Percentiles rank a stretch among this genome's conserved stretches.
Evolutionary conservation across 1,140 invertebrate species (phyloP).

Genomic region (Nylanderia fulva): DNA sequence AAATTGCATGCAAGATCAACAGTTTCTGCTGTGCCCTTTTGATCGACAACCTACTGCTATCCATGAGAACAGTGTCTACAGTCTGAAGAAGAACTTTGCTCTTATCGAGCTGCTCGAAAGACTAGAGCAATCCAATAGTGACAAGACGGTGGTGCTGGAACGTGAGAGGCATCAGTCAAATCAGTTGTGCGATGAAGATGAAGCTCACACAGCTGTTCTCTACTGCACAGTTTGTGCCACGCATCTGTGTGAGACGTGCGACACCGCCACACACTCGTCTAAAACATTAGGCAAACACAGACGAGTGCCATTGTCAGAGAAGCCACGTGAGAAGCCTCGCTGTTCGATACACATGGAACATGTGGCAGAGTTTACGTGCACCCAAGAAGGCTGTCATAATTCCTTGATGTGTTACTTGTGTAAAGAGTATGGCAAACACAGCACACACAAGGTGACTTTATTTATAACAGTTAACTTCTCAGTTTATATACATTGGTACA

Average conservation of each 20-base stretch:
- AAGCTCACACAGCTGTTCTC: slow-evolving; percentile 87
- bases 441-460: slow-evolving; percentile 86
- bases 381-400: slow-evolving; percentile 87
- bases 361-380: slow-evolving; percentile 88
- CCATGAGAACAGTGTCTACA: slow-evolving; percentile 87
- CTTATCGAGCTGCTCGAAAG: slow-evolving; percentile 88
- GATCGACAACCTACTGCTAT: slow-evolving; percentile 88
- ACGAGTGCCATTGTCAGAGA: slow-evolving; percentile 88
- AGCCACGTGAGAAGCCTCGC: slow-evolving; percentile 88
- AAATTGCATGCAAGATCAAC: slow-evolving; percentile 77
- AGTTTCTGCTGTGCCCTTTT: slow-evolving; percentile 87
- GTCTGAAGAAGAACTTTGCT: slow-evolving; percentile 89
- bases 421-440: slow-evolving; percentile 88
- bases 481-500: neutral
- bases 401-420: slow-evolving; percentile 88
- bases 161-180: slow-evolving; percentile 84
- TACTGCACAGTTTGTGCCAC: slow-evolving; percentile 88
- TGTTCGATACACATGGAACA: slow-evolving; percentile 87
- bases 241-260: slow-evolving; percentile 88
- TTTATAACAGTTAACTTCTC: neutral
- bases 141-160: slow-evolving; percentile 85
- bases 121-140: slow-evolving; percentile 83
- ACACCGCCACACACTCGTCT: slow-evolving; percentile 87
- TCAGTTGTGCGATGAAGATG: slow-evolving; percentile 88
- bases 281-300: slow-evolving; percentile 87